Percentiles rank a stretch among this genome's conserved stretches.
These are phyloP conservation scores for Oncorhynchus clarkii DNA, from an alignment of 2,113 vertebrate species.

Conservation along the genomic window DNA sequence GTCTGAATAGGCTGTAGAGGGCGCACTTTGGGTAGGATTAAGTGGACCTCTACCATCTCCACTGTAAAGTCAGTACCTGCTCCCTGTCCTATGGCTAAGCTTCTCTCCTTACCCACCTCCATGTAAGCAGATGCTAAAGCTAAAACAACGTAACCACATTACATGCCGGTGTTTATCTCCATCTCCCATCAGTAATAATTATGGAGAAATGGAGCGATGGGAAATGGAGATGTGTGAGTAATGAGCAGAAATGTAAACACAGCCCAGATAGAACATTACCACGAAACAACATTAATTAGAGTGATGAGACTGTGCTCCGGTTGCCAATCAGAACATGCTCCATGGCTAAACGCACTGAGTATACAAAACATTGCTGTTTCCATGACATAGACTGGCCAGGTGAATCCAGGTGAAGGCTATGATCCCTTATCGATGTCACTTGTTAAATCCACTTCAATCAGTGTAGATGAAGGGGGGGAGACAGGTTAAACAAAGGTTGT, in stretches of 20 bases:
- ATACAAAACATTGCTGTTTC: no score
- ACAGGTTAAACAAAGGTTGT: no score
- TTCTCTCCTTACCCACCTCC: neutral
- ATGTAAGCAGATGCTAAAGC: neutral
- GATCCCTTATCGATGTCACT: no score
- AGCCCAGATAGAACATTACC: neutral
- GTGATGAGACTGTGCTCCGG: neutral
- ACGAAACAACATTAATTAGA: neutral
- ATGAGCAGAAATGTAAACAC: conserved; percentile 14
- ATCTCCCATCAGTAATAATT: conserved; percentile 6
- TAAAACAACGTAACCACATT: neutral
- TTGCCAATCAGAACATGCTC: no score
- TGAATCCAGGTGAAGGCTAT: no score
- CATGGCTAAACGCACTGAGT: no score
- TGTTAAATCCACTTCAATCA: no score
- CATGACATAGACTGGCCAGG: no score
- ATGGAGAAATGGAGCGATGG: conserved; percentile 2
- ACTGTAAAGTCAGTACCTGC: neutral
- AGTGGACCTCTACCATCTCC: neutral
- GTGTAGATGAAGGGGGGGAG: no score
- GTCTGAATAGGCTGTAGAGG: conserved; percentile 1
- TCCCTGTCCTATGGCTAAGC: neutral
- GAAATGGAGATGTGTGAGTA: conserved; percentile 2
- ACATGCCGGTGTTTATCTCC: neutral
- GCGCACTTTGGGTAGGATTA: neutral